Evolutionary conservation across 53 echinoderm and acorn worm genomes (phyloP).

Genomic region (Paracentrotus lividus): DNA sequence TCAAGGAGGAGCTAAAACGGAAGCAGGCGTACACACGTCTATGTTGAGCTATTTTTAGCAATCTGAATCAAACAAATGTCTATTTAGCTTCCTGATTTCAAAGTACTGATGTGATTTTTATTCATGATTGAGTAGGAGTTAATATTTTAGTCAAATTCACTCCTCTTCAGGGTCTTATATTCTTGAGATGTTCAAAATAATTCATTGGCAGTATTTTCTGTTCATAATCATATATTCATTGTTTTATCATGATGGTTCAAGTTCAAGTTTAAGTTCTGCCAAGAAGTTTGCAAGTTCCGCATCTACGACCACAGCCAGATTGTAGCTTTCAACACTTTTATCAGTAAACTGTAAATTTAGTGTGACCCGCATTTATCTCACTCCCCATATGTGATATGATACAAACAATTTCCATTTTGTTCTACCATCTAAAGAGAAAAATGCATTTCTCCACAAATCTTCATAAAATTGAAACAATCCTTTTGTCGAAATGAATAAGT

Average conservation of each 20-base stretch:
- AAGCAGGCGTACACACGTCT: no score
- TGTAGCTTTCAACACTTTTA: not conserved
- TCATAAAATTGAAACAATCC: not conserved
- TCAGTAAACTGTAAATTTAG: not conserved
- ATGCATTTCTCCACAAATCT: not conserved
- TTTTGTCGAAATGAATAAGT: constrained; percentile 6
- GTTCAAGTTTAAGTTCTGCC: no score
- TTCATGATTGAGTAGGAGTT: no score
- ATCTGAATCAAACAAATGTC: not conserved
- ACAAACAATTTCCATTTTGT: not conserved
- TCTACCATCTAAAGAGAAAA: not conserved
- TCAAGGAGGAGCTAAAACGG: no score
- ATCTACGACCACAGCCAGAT: not conserved
- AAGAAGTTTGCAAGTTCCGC: not conserved
- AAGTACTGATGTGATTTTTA: not conserved
- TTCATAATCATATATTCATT: no score
- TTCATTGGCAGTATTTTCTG: no score
- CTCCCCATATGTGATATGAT: not conserved
- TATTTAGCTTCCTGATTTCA: constrained; percentile 3
- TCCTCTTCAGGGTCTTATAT: not conserved
- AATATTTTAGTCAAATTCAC: not conserved
- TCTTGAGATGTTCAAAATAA: no score
- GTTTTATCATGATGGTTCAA: no score
- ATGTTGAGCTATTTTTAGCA: not conserved
- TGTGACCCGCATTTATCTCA: not conserved